Conservation (phyloP, 2,888 invertebrate species). For the Lasioglossum lativentre region DNA sequence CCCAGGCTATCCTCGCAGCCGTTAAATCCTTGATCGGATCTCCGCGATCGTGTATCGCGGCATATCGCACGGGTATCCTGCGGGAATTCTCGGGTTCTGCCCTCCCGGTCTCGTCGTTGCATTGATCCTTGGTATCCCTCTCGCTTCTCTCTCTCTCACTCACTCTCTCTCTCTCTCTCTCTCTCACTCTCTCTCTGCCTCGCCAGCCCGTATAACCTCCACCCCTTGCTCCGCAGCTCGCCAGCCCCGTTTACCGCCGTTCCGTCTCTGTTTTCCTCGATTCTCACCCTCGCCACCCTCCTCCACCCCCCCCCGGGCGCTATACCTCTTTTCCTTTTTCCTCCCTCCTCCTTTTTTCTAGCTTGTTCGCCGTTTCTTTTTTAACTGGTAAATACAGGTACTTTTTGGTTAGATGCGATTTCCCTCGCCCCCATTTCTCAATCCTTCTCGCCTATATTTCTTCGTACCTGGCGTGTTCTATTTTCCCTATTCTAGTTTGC, state of each 20-base stretch:
- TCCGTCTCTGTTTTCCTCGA: neutral
- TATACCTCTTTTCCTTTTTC: conserved; percentile 20
- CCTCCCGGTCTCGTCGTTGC: conserved; percentile 77
- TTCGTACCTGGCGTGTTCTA: conserved; percentile 10
- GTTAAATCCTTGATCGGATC: conserved; percentile 61
- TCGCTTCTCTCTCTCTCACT: neutral
- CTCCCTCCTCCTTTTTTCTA: neutral
- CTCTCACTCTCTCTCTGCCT: neutral
- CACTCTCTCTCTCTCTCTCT: neutral
- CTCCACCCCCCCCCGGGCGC: neutral
- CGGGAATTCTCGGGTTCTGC: conserved; percentile 80
- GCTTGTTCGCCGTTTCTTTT: neutral
- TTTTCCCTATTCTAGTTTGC: conserved; percentile 1
- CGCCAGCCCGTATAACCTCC: conserved; percentile 16
- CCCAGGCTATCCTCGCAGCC: conserved; percentile 38
- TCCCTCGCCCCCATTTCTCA: conserved; percentile 15
- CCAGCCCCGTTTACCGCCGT: conserved; percentile 8
- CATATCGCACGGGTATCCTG: conserved; percentile 71
- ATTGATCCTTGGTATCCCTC: conserved; percentile 77
- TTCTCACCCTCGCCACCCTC: neutral
- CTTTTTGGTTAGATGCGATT: conserved; percentile 7
- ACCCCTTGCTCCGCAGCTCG: conserved; percentile 2
- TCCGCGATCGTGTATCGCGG: conserved; percentile 63
- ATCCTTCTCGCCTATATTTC: conserved; percentile 22
- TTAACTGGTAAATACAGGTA: conserved; percentile 10